Percentiles rank a stretch among this genome's conserved stretches.
These are phyloP conservation scores for Pelodiscus sinensis DNA, from an alignment of 2,113 vertebrate genomes.

Conservation along the genomic window DNA sequence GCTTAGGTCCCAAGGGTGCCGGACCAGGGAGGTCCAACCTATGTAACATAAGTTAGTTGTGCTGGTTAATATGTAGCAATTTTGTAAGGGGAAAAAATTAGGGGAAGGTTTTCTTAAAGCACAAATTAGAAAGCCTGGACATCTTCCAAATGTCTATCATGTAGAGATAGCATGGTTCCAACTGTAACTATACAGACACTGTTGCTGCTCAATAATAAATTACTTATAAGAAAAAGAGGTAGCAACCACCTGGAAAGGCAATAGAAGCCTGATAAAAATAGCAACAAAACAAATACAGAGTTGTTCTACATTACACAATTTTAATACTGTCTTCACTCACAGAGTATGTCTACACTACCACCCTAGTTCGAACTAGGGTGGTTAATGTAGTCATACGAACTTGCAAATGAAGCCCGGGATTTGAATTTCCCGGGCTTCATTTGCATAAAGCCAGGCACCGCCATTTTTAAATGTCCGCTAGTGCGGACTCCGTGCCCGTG, in stretches of 20 bases:
- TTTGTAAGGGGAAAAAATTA: background rate
- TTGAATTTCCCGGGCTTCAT: too few relatives aligned
- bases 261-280: background rate
- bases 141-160: conserved; percentile 11
- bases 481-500: too few relatives aligned
- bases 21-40: too few relatives aligned
- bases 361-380: too few relatives aligned
- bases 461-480: too few relatives aligned
- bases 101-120: conserved; percentile 30
- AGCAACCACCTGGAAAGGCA: background rate
- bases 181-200: background rate
- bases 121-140: conserved; percentile 13
- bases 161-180: background rate
- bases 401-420: too few relatives aligned
- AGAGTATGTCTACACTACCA: background rate
- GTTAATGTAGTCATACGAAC: too few relatives aligned
- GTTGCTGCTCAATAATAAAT: background rate
- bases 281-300: background rate
- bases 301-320: background rate
- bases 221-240: background rate
- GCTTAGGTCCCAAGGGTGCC: too few relatives aligned
- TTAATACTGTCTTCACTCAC: background rate
- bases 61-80: background rate
- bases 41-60: background rate
- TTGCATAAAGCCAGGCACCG: too few relatives aligned